Base-by-base conservation (phyloP, 2,888 invertebrate species). In the Drosophila barbarae region DNA sequence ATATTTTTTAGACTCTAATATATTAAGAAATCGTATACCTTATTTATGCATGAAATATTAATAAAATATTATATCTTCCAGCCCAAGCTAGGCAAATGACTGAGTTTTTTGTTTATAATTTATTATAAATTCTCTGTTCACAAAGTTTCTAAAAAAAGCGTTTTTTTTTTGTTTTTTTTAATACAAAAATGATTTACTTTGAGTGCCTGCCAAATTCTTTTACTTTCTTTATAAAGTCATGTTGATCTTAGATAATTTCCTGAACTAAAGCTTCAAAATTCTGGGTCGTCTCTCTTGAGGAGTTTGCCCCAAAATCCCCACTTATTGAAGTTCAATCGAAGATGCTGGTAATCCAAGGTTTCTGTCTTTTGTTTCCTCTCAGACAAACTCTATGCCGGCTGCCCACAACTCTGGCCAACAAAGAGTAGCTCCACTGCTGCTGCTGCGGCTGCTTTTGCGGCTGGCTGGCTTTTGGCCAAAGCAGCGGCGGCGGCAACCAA, bases 401-500 rank as follows among this genome's bases (percentile, higher is more conserved):
- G 59, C 36, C 39, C 23, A 58, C 49, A 54, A 65, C 64, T 46
- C 53, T 66, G 26, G 28, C 23, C 34, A 23, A 36, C 30, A 42
- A 41, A 53, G 66, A 65, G 54, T 49, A 68, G 28, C 51, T 8
- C 39, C 47, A 36, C 38, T 44, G 63, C 53, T 51, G 56, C 47
- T 42, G 34, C 51, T 54, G 56, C 47, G 38, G 34, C 51, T 54
- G 55, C 65, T 52, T 57, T 51, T 26, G 36, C 38, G 63, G 49
- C 35, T 38, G 59, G 69, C 36, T 49, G 49, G 65, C 56, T 69
- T 56, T 60, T 58, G 61, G 64, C 63, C 44, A 46, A 39, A 58
- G 30, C 57, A 30, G 12, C 12, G 44, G 30, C 56, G 38, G 15
- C 49, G 23, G 30, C 39, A 50, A 39, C 39, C 42, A 44, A 21